These are phyloP conservation scores for Philereme transversata DNA, from an alignment of 2,888 invertebrate genomes.

Conservation along the genomic window DNA sequence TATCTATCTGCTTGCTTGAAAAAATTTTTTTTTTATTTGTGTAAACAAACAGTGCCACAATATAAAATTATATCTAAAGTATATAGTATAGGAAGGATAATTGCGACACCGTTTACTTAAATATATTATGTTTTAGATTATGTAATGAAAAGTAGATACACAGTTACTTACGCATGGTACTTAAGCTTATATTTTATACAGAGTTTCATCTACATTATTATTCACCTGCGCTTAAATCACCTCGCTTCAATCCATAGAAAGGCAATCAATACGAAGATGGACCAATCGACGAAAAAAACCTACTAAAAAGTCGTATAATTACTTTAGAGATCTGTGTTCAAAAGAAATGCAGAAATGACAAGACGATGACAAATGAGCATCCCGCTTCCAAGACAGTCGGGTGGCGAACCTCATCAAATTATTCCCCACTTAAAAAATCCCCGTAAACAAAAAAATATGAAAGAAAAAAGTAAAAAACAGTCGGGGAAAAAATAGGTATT, in stretches of 20 bases:
- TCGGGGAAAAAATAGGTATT: slow-evolving; percentile 82
- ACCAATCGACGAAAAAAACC: slow-evolving; percentile 62
- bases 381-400: slow-evolving; percentile 79
- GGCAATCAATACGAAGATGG: slow-evolving; percentile 55
- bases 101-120: no score
- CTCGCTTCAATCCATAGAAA: slow-evolving; percentile 21
- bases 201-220: slow-evolving; percentile 1
- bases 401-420: slow-evolving; percentile 84
- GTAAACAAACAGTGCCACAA: no score
- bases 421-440: slow-evolving; percentile 83
- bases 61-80: no score
- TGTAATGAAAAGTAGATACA: no score
- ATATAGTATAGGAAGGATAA: no score
- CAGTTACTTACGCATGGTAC: no score
- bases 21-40: no score
- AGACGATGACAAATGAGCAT: slow-evolving; percentile 84
- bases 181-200: no score
- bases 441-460: slow-evolving; percentile 79
- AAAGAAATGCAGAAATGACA: slow-evolving; percentile 84
- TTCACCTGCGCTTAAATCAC: slow-evolving; percentile 10
- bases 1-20: no score
- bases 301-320: slow-evolving; percentile 80
- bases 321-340: slow-evolving; percentile 78
- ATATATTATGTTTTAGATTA: no score
- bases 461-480: slow-evolving; percentile 67